Base-by-base conservation (phyloP, 1,140 invertebrate genomes). In the Pectinophora gossypiella region DNA sequence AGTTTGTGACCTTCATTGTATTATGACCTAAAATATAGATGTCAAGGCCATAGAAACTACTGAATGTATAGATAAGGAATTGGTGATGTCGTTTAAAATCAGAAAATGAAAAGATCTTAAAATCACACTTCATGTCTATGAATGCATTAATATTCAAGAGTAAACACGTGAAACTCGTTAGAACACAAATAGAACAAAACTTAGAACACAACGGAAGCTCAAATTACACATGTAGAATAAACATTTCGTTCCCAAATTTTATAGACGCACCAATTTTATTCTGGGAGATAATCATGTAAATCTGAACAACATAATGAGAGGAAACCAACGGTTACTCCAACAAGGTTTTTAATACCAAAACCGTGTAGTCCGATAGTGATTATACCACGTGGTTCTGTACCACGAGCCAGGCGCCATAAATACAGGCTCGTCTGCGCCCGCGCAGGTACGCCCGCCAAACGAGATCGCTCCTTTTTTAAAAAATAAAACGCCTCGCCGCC, bases 401-500 rank as follows among this genome's bases (percentile, higher is more conserved):
- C 57, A 60, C 53, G 58, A 51, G 54, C 36, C 27, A 40, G 44
- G 10, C 10, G 61, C 51, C 56, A 82, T 86, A 86, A 86, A 86
- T 85, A 86, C 81, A 82, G 75, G 58, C 71, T 74, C 73, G 69
- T 85, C 76, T 73, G 78, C 80, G 73, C 76, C 48, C 49, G 72
- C 80, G 80, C 82, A 86, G 80, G 80, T 84, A 84, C 76, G 82
- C 75, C 71, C 73, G 82, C 76, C 83, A 84, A 84, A 84, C 81
- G 72, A 85, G 83, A 85, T 85, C 70, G 74, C 58, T 77, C 70
- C 73, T 84, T 86, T 84, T 82, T 76, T 75, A 59, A 71, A 79
- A 83, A 75, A 80, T 53, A 47, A 58, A 20, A 73, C 54, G 50
- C 57, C 18, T 2, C 35, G 21, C 16, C 13, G 15, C 16, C 20